Evolutionary conservation across 2,113 vertebrate species (phyloP), one percentile per base, ranked within the genome.

Genomic region (Aythya baeri): DNA sequence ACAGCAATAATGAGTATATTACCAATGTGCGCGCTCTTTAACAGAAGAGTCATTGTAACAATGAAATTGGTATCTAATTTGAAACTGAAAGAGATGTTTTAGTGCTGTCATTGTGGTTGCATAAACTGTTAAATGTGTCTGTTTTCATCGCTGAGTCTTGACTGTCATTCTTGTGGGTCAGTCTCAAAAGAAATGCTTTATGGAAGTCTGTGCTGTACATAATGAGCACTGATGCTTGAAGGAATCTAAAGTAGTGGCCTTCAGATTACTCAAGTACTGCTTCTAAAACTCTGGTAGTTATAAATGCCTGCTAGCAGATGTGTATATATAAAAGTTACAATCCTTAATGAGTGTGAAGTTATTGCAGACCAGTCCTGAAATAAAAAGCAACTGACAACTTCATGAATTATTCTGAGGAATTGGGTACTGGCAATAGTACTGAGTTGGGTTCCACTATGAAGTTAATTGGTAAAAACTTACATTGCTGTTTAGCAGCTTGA

Each of bases 401-500:
- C 29, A 21, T 55, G 43, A 74, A 66, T 88, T 86, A 78, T 57
- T 54, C 20, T 57, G 7, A 86, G 36, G 32, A 72, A 73, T 31
- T 23, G 31, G 16, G 41, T 82, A 72, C 29, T 68, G 72, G 21
- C 17, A 44, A 5, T 41, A 82, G 36, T n/a, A 73, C 18, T 58
- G 49, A 79, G 26, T 68, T 92, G 62, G 68, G 59, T 46, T 73
- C n/a, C 7, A 11, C 62, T 31, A 4, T 31, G 54, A 85, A 26
- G 9, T 36, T 87, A 89, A 66, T 91, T 54, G 65, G 20, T 89
- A 83, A 70, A 91, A 94, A 14, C 23, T 46, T 81, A 57, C 13
- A 11, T 78, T 75, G 66, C 23, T 31, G 17, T 68, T 91, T 41
- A 87, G n/a, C 17, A 76, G 65, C 57, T 49, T 92, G 23, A 78